These are phyloP conservation scores for Montipora foliosa DNA, from an alignment of 64 coral and sea anemone genomes.

Conservation along the genomic window DNA sequence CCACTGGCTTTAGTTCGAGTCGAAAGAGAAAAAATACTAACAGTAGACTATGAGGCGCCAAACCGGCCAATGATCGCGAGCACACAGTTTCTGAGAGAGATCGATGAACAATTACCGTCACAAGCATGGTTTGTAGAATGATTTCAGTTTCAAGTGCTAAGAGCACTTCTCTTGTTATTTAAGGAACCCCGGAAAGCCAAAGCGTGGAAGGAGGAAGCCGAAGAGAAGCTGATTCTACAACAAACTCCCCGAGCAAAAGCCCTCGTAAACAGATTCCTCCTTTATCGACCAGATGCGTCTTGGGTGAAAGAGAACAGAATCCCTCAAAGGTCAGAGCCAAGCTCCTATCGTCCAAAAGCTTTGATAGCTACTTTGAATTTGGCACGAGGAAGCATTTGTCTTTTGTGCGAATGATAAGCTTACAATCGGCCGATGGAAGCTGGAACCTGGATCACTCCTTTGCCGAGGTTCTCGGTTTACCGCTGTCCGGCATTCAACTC, in stretches of 20 bases:
- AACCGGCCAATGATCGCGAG: no score
- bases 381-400: slow-evolving; percentile 49
- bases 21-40: no score
- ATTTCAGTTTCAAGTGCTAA: background rate
- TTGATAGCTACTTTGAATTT: slow-evolving; percentile 41
- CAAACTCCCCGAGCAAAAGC: slow-evolving; percentile 39
- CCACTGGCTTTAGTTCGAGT: no score
- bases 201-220: slow-evolving; percentile 8
- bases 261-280: slow-evolving; percentile 63
- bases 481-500: slow-evolving; percentile 65
- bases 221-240: background rate
- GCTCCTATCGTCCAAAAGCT: background rate
- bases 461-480: slow-evolving; percentile 71
- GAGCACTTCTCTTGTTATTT: background rate
- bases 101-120: no score
- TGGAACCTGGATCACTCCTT: slow-evolving; percentile 82
- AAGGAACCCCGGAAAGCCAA: slow-evolving; percentile 41
- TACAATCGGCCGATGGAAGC: slow-evolving; percentile 74
- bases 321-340: slow-evolving; percentile 10
- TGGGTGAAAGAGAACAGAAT: slow-evolving; percentile 78
- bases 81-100: no score
- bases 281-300: slow-evolving; percentile 77
- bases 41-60: no score
- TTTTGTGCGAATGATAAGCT: slow-evolving; percentile 65
- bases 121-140: background rate